Evolutionary conservation across 23 tunicate genomes (phyloP), one percentile per base, ranked within the genome.

Genomic region (Phallusia fumigata): DNA sequence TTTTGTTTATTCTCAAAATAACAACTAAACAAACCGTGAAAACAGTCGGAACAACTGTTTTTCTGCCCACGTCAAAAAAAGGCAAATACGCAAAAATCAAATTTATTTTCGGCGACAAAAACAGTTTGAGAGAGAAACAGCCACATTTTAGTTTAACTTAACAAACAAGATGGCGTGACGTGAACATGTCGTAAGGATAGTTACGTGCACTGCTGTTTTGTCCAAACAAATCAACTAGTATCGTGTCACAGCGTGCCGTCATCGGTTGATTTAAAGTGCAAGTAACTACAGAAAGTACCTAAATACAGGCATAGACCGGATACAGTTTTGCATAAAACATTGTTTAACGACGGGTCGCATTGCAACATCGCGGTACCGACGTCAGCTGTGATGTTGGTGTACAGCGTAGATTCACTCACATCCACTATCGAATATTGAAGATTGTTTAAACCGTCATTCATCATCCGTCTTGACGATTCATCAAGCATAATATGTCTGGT

Each of bases 321-420:
- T 53, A 86, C 95, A 11, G 86, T 40, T 53, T 28, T 45, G 75
- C 95, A 90, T 16, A 79, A 86, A 78, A 82, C 81, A 0, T 45
- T 40, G 31, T 83, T 58, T 35, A 90, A 75, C 35, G 53, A 81
- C 19, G 89, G 87, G 35, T 85, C 86, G 80, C 95, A 90, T 49
- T 78, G 86, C 32, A 90, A 47, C 58, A 81, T 44, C 24, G 95
- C 95, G 0, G 90, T 82, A 8, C 95, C 95, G 12, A 90, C 95
- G 52, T 90, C 95, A 0, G 86, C 90, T 16, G 95, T 90, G 22
- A 90, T 86, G 84, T 90, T 90, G 10, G 95, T 90, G 80, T 74
- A 90, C 13, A 82, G 26, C 19, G 86, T 85, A 10, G 69, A 73
- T 35, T 81, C 31, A 10, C 76, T 52, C 22, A 69, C 65, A 15